Conservation (phyloP, 2,888 invertebrate genomes). For the Noctua janthina region DNA sequence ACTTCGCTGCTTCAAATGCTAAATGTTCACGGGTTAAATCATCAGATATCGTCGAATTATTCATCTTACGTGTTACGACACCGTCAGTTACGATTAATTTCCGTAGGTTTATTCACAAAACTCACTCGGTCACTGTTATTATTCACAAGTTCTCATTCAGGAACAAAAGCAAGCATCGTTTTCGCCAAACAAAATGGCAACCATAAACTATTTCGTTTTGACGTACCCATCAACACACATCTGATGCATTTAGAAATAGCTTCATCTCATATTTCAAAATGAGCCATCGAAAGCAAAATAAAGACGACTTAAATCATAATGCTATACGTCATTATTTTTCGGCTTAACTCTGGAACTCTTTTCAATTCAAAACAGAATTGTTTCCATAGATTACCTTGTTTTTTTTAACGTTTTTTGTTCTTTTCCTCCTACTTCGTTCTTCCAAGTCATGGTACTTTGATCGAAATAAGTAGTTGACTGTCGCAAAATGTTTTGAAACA, state of each 20-base stretch:
- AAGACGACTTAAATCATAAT: neutral
- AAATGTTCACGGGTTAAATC: conserved; percentile 84
- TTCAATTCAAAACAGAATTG: conserved; percentile 15
- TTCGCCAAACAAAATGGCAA: conserved; percentile 71
- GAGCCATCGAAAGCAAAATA: neutral
- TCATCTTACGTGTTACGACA: conserved; percentile 82
- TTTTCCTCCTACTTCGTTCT: neutral
- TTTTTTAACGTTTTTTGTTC: neutral
- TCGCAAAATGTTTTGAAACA: neutral
- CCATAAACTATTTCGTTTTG: conserved; percentile 58
- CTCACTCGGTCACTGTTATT: neutral
- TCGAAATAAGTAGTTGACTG: neutral
- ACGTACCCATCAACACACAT: neutral
- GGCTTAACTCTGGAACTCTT: conserved; percentile 3
- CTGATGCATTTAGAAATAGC: neutral
- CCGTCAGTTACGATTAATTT: conserved; percentile 70
- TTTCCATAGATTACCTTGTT: conserved; percentile 14
- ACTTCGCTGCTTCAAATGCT: conserved; percentile 82
- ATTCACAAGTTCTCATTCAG: conserved; percentile 50
- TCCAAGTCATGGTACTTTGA: neutral
- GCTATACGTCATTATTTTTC: neutral
- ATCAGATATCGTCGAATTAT: conserved; percentile 87
- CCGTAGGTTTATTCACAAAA: conserved; percentile 65
- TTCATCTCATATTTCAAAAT: neutral
- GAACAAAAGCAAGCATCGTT: conserved; percentile 55